phyloP scores from a whole-genome alignment of 2,888 invertebrate genomes.

The Caenorhabditis sinica region DNA sequence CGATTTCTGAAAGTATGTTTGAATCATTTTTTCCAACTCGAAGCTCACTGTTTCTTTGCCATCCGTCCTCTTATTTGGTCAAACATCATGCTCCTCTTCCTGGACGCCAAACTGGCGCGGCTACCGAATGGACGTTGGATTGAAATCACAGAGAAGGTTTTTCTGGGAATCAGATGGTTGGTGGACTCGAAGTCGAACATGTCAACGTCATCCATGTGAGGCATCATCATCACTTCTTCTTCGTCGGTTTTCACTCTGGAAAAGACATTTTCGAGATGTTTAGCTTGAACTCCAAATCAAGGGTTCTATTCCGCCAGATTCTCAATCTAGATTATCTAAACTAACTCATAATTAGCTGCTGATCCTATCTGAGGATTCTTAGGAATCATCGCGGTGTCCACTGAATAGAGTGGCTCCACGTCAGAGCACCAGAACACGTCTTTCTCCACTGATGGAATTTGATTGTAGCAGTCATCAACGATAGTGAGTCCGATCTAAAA shows the following conservation, averaged over 20 bases:
- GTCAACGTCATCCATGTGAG: slow-evolving; percentile 68
- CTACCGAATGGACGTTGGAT: slow-evolving; percentile 62
- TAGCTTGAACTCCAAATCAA: not conserved
- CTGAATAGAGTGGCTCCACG: slow-evolving; percentile 72
- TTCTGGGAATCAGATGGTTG: slow-evolving; percentile 61
- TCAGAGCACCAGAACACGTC: slow-evolving; percentile 74
- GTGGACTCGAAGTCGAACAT: slow-evolving; percentile 63
- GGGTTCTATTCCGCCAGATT: too few species aligned
- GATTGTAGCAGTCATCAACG: slow-evolving; percentile 75
- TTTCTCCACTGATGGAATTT: slow-evolving; percentile 67
- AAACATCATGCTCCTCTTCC: slow-evolving; percentile 66
- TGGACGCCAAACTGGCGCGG: slow-evolving; percentile 59
- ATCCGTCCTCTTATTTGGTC: slow-evolving; percentile 53
- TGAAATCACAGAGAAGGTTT: slow-evolving; percentile 67
- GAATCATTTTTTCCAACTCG: too few species aligned
- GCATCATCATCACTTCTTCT: slow-evolving; percentile 70
- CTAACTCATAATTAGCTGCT: slow-evolving; percentile 72
- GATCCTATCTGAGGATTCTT: slow-evolving; percentile 76
- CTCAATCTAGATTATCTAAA: too few species aligned
- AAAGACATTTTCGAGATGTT: not conserved
- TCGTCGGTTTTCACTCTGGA: slow-evolving; percentile 54
- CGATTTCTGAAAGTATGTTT: slow-evolving; percentile 36
- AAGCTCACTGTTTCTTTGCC: slow-evolving; percentile 45
- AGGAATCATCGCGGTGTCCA: slow-evolving; percentile 74
- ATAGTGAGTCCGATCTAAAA: slow-evolving; percentile 70